These are phyloP conservation scores for Dendrolimus punctatus DNA, from an alignment of 1,140 invertebrate genomes.

Conservation along the genomic window DNA sequence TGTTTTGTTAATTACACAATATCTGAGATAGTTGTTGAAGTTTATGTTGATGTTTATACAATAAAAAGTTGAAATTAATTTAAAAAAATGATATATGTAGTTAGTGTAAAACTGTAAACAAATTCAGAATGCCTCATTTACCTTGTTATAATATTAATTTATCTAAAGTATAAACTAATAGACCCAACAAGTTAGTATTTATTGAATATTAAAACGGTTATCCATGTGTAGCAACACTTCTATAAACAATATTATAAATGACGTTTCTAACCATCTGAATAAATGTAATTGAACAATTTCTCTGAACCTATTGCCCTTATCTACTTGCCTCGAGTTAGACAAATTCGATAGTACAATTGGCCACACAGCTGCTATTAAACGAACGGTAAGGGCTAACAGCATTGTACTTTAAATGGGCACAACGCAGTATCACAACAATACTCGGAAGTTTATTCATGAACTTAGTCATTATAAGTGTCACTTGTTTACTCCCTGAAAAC, in stretches of 20 bases:
- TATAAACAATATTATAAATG: conserved; percentile 44
- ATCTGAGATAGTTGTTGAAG: too few relatives aligned
- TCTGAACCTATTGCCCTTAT: conserved; percentile 54
- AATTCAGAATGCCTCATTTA: too few relatives aligned
- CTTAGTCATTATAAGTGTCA: conserved; percentile 5
- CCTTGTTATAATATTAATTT: too few relatives aligned
- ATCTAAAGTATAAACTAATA: neutral
- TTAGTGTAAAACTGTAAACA: too few relatives aligned
- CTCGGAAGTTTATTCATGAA: too few relatives aligned
- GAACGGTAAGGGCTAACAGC: neutral
- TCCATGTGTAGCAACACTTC: conserved; percentile 31
- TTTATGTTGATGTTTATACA: too few relatives aligned
- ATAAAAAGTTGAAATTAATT: too few relatives aligned
- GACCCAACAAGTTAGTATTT: neutral
- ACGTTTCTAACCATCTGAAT: conserved; percentile 53
- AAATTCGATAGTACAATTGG: conserved; percentile 35
- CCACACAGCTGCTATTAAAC: conserved; percentile 5
- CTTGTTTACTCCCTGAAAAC: neutral
- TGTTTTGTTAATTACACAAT: too few relatives aligned
- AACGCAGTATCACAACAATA: too few relatives aligned
- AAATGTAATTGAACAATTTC: conserved; percentile 60
- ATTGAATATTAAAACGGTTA: neutral
- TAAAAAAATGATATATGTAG: too few relatives aligned
- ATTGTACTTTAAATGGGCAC: too few relatives aligned
- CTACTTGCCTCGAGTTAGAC: conserved; percentile 23